A percentile compares a stretch with the other conserved stretches of the same genome.
These are phyloP conservation scores for Rhinogobio ventralis DNA, from an alignment of 2,797 vertebrate genomes.

Conservation along the genomic window DNA sequence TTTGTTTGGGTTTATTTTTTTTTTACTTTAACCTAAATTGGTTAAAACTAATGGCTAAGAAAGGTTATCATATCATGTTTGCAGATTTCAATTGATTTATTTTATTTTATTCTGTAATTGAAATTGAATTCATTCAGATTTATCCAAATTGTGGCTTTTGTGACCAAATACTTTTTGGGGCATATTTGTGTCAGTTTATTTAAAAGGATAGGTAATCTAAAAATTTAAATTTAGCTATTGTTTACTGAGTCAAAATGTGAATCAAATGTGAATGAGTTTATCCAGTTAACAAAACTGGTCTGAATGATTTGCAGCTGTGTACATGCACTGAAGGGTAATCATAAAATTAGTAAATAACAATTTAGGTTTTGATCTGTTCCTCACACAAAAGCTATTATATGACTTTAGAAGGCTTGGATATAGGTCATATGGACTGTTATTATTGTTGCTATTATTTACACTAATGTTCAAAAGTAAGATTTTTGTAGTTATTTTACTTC, in stretches of 20 bases:
- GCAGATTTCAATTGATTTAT: neutral
- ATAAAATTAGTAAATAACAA: too few species aligned
- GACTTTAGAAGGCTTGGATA: too few species aligned
- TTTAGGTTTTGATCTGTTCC: too few species aligned
- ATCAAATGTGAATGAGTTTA: neutral
- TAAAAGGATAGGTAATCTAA: neutral
- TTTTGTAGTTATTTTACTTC: too few species aligned
- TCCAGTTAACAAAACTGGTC: neutral
- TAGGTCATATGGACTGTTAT: too few species aligned
- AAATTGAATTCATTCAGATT: neutral
- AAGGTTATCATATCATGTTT: neutral
- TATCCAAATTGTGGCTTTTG: neutral
- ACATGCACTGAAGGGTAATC: too few species aligned
- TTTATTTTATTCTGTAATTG: neutral
- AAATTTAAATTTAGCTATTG: neutral
- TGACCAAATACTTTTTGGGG: neutral
- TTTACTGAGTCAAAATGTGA: too few species aligned
- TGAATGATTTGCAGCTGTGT: neutral
- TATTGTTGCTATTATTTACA: too few species aligned
- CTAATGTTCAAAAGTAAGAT: too few species aligned
- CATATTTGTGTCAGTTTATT: neutral
- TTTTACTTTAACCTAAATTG: neutral
- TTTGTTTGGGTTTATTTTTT: neutral
- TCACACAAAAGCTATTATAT: too few species aligned
- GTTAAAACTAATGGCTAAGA: neutral